Evolutionary conservation across 2,113 vertebrate species (phyloP), one percentile per base, ranked within the genome.

Genomic region (Ailuropoda melanoleuca): DNA sequence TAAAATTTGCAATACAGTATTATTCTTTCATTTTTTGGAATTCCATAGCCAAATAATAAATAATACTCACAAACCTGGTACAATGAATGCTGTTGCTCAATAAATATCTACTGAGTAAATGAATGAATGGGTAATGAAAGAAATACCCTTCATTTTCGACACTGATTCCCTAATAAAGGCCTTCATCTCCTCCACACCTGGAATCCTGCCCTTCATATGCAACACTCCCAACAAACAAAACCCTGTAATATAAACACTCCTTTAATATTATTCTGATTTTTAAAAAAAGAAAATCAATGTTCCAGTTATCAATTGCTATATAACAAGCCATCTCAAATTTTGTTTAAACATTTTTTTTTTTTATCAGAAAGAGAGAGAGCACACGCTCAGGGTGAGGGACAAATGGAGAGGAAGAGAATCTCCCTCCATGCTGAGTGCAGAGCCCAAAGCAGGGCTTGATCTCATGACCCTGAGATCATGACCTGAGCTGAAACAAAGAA

Each of bases 101-200:
- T 80, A 95, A 93, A 18, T 91, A 95, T 34, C 78, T 62, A 68
- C 15, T 90, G 58, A 94, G 46, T 56, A 62, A 84, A 43, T 94
- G 55, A 78, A 85, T 92, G 60, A 56, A 72, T 60, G 1, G 14
- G 55, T 93, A 93, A n/a, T 87, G 8, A 94, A 96, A 72, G 7
- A 89, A 89, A 77, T 68, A 85, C 1, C 53, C 34, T 66, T 90
- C 0, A 96, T 86, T 95, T 87, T 86, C 64, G 83, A 68, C 55
- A n/a, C 1, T 68, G 31, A 87, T 96, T 94, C 21, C 70, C 12
- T 83, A 92, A 94, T 84, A 46, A 95, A 95, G 56, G 11, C 4
- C 8, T 94, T 93, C 80, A 62, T 87, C 37, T 95, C 26, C 31
- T 90, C 43, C 3, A 90, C 7, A 87, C 37, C 43, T 70, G 26